Evolutionary conservation across 2,113 vertebrate species (phyloP), one percentile per base, ranked within the genome.

Genomic region (Gila orcuttii): DNA sequence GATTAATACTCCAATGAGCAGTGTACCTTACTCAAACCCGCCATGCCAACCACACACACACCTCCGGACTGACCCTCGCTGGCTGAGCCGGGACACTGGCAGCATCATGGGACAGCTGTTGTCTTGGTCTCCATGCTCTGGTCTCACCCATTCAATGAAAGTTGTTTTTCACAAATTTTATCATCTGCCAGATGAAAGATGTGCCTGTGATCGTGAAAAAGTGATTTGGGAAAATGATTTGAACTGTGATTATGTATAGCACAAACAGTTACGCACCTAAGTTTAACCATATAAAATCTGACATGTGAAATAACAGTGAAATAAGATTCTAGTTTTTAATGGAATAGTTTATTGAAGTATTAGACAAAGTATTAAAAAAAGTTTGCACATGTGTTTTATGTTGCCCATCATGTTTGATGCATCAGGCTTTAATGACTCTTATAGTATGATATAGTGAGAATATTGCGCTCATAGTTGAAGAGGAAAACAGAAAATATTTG

Each of bases 1-100:
- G 97, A 98, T 97, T 96, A 95, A 98, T 98, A 95, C 96, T 93
- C 90, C 83, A 85, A 83, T 90, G 92, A 92, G 89, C 90, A 90
- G 86, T 11, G 59, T 57, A 62, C 69, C 68, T 4, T 78, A 17
- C 74, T 42, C 28, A 60, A 59, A 60, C n/a, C 25, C 55, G 2
- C 55, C 55, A 23, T 57, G 55, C 55, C 55, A 47, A 59, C 57
- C 59, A 79, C 89, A 62, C 0, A 21, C 4, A 15, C 28, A 17
- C 28, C 50, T 59, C 9, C 31, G 28, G 31, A 78, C 52, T 21
- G 52, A 36, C 52, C 55, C 31, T 11, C 76, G 36, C 50, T 8
- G 28, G 52, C 52, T n/a, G 77, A 42, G 19, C 50, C 33, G 23
- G 68, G 13, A 13, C 25, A 13, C 23, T 2, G 4, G 5, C 12